Evolutionary conservation across 2,888 invertebrate species (phyloP).

Genomic region (Volucella inflata): DNA sequence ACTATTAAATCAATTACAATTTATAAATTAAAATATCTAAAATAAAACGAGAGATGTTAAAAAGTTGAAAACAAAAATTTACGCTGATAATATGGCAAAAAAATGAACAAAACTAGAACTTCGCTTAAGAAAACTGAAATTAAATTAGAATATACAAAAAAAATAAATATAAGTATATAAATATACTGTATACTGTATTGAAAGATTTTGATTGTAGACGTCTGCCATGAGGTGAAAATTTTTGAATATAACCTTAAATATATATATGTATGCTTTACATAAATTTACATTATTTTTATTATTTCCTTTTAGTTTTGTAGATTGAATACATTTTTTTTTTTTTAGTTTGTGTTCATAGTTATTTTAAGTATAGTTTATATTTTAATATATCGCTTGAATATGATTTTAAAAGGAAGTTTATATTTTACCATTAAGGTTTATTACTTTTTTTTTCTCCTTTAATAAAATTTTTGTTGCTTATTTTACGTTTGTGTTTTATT

Average conservation of each 20-base stretch:
- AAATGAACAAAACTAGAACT: conserved; percentile 55
- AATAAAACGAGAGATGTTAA: conserved; percentile 37
- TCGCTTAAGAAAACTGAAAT: conserved; percentile 51
- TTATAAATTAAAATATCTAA: conserved; percentile 25
- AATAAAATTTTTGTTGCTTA: conserved; percentile 69
- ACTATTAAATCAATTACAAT: conserved; percentile 56
- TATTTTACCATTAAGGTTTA: conserved; percentile 16
- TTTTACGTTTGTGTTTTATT: conserved; percentile 50
- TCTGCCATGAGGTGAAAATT: conserved; percentile 48
- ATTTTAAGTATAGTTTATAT: conserved; percentile 54
- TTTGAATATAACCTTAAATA: conserved; percentile 33
- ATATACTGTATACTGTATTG: not conserved
- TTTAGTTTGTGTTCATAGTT: conserved; percentile 48
- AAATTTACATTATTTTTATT: conserved; percentile 34
- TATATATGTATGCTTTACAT: conserved; percentile 38
- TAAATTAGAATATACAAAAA: conserved; percentile 21
- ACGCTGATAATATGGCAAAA: conserved; percentile 49
- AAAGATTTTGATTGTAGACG: conserved; percentile 37
- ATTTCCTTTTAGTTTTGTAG: conserved; percentile 42
- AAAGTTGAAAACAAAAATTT: conserved; percentile 24
- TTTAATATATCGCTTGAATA: conserved; percentile 52
- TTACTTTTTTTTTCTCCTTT: conserved; percentile 40
- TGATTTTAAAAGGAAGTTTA: conserved; percentile 39
- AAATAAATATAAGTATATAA: too few species aligned
- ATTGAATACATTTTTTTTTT: conserved; percentile 43